Conservation (phyloP, 2,888 invertebrate genomes). For the Blastobasis lacticolella region DNA sequence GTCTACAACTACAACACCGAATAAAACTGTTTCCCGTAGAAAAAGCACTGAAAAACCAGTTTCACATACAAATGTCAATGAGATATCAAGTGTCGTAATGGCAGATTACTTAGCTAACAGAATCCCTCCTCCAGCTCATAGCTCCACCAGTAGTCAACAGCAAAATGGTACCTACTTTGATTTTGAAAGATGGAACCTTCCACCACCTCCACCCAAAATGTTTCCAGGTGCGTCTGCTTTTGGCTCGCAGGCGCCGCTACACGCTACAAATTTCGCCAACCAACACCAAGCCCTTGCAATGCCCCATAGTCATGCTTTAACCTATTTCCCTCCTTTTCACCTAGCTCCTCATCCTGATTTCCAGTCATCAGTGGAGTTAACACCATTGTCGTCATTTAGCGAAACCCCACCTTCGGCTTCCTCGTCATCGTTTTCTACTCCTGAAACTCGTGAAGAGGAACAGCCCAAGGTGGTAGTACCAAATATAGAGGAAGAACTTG, state of each 20-base stretch:
- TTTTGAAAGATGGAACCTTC: slow-evolving; percentile 87
- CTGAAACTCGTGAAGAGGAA: slow-evolving; percentile 77
- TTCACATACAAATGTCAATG: slow-evolving; percentile 64
- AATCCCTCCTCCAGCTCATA: slow-evolving; percentile 83
- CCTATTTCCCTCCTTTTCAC: slow-evolving; percentile 86
- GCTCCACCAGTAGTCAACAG: slow-evolving; percentile 73
- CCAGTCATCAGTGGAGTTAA: slow-evolving; percentile 78
- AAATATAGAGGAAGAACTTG: slow-evolving; percentile 91
- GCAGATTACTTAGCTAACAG: slow-evolving; percentile 74
- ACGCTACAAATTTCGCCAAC: slow-evolving; percentile 71
- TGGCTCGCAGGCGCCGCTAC: slow-evolving; percentile 72
- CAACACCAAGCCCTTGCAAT: slow-evolving; percentile 80
- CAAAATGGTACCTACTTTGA: slow-evolving; percentile 85
- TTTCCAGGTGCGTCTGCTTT: slow-evolving; percentile 76
- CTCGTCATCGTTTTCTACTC: slow-evolving; percentile 71
- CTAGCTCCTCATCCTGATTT: slow-evolving; percentile 80
- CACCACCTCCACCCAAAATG: slow-evolving; percentile 80
- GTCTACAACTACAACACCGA: slow-evolving; percentile 20
- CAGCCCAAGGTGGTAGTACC: slow-evolving; percentile 90
- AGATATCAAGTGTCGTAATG: slow-evolving; percentile 70
- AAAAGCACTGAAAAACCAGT: slow-evolving; percentile 74
- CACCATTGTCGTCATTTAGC: slow-evolving; percentile 73
- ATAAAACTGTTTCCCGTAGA: slow-evolving; percentile 63
- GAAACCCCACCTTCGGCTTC: slow-evolving; percentile 75
- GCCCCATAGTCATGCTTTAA: slow-evolving; percentile 80